Evolutionary conservation across 2,113 vertebrate genomes (phyloP).

Genomic region (Hippolais icterina): DNA sequence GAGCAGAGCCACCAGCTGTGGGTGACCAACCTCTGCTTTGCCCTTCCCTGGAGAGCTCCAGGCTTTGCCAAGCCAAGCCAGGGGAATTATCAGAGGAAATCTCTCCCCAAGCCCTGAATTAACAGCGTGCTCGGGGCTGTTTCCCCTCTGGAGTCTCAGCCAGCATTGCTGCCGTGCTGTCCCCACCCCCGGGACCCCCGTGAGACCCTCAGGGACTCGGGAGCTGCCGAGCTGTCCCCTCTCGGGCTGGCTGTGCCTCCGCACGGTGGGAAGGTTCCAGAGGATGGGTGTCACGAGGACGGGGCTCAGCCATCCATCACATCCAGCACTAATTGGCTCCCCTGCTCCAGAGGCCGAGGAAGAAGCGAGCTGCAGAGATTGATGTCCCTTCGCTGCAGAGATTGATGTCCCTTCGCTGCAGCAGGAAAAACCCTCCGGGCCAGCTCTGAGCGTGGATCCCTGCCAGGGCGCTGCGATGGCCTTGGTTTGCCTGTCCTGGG

Average conservation of each 20-base stretch:
- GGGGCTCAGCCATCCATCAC: conserved; percentile 35
- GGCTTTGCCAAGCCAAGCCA: background rate
- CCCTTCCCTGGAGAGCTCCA: background rate
- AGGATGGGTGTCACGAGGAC: conserved; percentile 33
- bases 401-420: conserved; percentile 8
- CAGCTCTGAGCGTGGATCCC: conserved; percentile 4
- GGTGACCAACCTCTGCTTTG: background rate
- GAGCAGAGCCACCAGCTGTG: background rate
- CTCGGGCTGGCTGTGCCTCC: background rate
- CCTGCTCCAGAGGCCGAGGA: conserved; percentile 27
- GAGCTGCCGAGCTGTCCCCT: background rate
- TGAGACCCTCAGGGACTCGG: background rate
- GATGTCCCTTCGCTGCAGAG: conserved; percentile 43
- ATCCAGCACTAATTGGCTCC: conserved; percentile 44
- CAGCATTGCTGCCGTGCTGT: background rate
- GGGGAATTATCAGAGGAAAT: background rate
- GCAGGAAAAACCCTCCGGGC: conserved; percentile 11
- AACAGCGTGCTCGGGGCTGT: background rate
- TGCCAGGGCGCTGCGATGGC: conserved; percentile 16
- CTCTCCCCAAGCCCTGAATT: background rate
- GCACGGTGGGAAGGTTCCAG: background rate
- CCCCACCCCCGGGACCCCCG: rapidly evolving
- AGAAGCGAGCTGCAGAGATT: conserved; percentile 42
- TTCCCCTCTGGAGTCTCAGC: background rate
- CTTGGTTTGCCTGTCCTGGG: background rate